Evolutionary conservation across 2,888 invertebrate species (phyloP), one percentile per base, ranked within the genome.

Genomic region (Panorpa germanica): DNA sequence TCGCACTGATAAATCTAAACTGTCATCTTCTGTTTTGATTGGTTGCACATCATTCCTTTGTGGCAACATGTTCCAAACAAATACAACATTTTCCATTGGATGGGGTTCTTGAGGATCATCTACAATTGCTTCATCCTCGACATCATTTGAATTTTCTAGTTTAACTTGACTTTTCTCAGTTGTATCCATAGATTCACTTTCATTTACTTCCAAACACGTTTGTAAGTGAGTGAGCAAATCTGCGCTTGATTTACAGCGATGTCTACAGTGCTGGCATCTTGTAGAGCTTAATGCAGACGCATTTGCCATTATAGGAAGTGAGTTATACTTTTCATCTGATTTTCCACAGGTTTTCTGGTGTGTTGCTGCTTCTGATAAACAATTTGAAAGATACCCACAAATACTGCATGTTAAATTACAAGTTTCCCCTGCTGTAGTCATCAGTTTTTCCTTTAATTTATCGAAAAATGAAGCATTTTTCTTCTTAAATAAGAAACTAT

Each of bases 191-290:
- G 53, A 52, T 30, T 56, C 56, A 31, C 42, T 43, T 29, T 43
- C 46, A 25, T 49, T 59, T 28, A 67, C 63, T 40, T 64, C 70
- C 5, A 54, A 53, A 46, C 85, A 85, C 20, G 67, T 69, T 51
- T 71, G 69, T 49, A 82, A 57, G 48, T 86, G 86, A 34, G 68
- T 57, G 37, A 71, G 59, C 27, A 86, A 59, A 53, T 83, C 85
- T 4, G 70, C 65, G 41, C 78, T 80, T 15, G 78, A 80, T 55
- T 85, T 85, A 52, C 83, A 86, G 35, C 83, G 65, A 49, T 81
- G 82, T 38, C 83, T 66, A 49, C 86, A 86, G 47, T 75, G 72
- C 51, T 82, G 82, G 48, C 86, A 86, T 34, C 85, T 65, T 28
- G 80, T 76, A 9, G 81, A 77, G 37, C 73, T 68, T 42, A 61